Conservation (phyloP, 2,113 vertebrate genomes). For the Illadopsis cleaveri region DNA sequence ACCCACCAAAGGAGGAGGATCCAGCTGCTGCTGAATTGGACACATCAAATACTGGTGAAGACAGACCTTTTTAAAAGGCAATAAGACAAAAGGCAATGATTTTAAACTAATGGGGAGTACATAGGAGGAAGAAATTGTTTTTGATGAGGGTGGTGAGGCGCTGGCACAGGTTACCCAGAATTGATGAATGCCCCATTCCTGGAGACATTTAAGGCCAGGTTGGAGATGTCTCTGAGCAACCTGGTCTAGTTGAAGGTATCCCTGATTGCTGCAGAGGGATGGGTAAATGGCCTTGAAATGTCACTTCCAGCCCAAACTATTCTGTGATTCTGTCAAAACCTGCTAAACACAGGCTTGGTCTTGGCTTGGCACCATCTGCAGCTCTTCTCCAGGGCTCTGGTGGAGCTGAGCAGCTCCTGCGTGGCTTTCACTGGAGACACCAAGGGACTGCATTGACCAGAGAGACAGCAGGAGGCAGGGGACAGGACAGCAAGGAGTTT, state of each 20-base stretch:
- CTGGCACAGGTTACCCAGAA: not conserved
- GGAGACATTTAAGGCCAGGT: not conserved
- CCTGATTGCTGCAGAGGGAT: accelerated
- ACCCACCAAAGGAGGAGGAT: not conserved
- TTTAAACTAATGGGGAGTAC: not conserved
- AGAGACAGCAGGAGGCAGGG: not conserved
- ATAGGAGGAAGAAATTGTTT: not conserved
- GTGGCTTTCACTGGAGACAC: not conserved
- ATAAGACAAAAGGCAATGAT: not conserved
- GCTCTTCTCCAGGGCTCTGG: not conserved
- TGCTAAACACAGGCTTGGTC: accelerated
- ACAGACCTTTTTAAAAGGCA: not conserved
- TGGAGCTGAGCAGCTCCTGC: not conserved
- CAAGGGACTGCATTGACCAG: accelerated
- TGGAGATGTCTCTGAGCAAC: not conserved
- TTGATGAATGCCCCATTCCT: not conserved
- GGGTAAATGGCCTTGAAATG: not conserved
- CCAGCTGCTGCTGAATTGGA: accelerated
- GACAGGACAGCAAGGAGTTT: not conserved
- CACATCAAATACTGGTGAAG: not conserved
- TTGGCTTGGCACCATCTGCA: not conserved
- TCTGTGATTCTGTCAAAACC: not conserved
- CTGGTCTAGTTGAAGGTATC: not conserved
- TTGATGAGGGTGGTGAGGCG: accelerated
- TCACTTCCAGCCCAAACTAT: not conserved